A percentile compares a stretch with the other conserved stretches of the same genome.
These are phyloP conservation scores for Phragmatobia fuliginosa DNA, from an alignment of 2,888 invertebrate genomes.

Conservation along the genomic window DNA sequence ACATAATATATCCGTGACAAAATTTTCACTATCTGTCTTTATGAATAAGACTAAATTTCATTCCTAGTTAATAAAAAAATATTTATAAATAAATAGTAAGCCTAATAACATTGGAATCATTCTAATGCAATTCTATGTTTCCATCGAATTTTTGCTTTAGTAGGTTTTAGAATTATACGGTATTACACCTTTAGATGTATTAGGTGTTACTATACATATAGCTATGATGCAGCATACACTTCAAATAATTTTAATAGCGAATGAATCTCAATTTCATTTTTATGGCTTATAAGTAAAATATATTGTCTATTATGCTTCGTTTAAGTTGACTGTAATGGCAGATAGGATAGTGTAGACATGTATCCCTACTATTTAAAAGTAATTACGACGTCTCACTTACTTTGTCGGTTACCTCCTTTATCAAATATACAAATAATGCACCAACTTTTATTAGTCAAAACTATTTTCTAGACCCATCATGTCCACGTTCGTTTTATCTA, in stretches of 20 bases:
- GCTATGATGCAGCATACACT: neutral
- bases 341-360: neutral
- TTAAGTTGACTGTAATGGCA: neutral
- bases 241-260: neutral
- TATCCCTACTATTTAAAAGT: neutral
- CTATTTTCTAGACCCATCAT: neutral
- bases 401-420: neutral
- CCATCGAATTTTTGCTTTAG: too few species aligned
- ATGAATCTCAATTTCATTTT: neutral
- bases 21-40: neutral
- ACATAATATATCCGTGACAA: too few species aligned
- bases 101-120: neutral
- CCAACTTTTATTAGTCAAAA: neutral
- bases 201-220: too few species aligned
- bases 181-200: too few species aligned
- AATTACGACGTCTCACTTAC: neutral
- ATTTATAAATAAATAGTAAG: too few species aligned
- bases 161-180: too few species aligned
- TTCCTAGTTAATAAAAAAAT: too few species aligned
- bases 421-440: neutral
- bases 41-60: too few species aligned
- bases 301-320: neutral
- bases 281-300: neutral
- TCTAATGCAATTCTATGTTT: neutral
- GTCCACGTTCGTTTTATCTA: conserved; percentile 32